Evolutionary conservation across 2,888 invertebrate species (phyloP).

Genomic region (Hyposoter dolosus): DNA sequence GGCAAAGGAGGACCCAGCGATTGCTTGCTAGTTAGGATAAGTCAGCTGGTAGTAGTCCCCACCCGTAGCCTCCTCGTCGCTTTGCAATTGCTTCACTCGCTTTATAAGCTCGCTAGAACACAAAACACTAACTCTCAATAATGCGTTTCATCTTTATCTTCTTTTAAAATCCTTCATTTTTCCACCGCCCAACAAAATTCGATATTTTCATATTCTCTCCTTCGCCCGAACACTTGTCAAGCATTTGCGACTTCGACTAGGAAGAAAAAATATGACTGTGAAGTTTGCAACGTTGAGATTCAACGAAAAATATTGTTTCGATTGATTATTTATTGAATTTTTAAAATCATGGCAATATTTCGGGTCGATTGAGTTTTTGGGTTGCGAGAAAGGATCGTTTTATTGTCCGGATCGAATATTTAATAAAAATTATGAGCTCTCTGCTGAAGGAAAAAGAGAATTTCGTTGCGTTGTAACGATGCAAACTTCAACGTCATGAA

Average conservation of each 20-base stretch:
- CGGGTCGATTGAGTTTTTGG: too few species aligned
- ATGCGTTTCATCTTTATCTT: constrained; percentile 54
- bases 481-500: too few species aligned
- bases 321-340: too few species aligned
- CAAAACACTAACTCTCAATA: constrained; percentile 80
- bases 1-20: constrained; percentile 78
- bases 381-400: too few species aligned
- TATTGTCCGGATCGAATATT: too few species aligned
- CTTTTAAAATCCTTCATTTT: not conserved
- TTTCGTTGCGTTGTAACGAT: too few species aligned
- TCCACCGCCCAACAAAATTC: not conserved
- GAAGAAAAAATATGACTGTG: too few species aligned
- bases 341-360: too few species aligned
- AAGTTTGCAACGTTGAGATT: too few species aligned
- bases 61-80: constrained; percentile 82
- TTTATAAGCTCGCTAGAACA: constrained; percentile 84
- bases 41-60: constrained; percentile 84
- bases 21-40: constrained; percentile 83
- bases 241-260: not conserved
- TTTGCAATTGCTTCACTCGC: constrained; percentile 83
- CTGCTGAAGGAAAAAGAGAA: too few species aligned
- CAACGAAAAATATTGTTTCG: too few species aligned
- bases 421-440: too few species aligned
- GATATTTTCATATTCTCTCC: not conserved
- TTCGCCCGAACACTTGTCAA: not conserved